Conservation (phyloP, 2,797 vertebrate genomes). For the Arremon brunneinucha region DNA sequence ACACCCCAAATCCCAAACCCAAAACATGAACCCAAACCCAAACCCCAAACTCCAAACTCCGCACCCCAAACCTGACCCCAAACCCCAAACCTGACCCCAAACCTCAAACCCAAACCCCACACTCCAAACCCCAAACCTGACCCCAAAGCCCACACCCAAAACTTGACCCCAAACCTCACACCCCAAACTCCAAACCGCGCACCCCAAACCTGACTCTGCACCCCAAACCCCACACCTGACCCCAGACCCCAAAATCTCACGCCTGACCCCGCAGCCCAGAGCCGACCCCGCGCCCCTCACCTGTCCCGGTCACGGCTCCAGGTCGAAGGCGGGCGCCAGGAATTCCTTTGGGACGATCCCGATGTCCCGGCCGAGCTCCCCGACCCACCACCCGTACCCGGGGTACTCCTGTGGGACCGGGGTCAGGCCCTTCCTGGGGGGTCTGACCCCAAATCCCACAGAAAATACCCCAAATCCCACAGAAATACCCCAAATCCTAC, state of each 20-base stretch:
- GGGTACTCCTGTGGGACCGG: not conserved
- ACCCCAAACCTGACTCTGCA: no score
- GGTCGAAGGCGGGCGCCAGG: not conserved
- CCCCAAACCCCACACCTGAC: no score
- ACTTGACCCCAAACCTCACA: no score
- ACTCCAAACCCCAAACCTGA: no score
- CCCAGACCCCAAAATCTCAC: no score
- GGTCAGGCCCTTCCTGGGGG: not conserved
- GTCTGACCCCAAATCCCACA: rapidly evolving
- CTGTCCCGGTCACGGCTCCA: not conserved
- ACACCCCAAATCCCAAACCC: no score
- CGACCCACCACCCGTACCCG: not conserved
- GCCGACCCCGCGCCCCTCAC: not conserved
- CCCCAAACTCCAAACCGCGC: not conserved
- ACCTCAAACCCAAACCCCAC: no score
- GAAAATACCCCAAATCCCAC: not conserved
- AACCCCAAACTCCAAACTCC: no score
- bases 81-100: not conserved
- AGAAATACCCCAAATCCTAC: not conserved
- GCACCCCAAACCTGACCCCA: not conserved
- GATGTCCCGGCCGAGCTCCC: not conserved
- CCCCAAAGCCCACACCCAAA: no score
- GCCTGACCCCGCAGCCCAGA: no score
- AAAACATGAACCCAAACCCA: no score
- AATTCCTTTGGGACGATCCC: not conserved